Base-by-base conservation (phyloP, 2,797 vertebrate species). In the Acanthis flammea region DNA sequence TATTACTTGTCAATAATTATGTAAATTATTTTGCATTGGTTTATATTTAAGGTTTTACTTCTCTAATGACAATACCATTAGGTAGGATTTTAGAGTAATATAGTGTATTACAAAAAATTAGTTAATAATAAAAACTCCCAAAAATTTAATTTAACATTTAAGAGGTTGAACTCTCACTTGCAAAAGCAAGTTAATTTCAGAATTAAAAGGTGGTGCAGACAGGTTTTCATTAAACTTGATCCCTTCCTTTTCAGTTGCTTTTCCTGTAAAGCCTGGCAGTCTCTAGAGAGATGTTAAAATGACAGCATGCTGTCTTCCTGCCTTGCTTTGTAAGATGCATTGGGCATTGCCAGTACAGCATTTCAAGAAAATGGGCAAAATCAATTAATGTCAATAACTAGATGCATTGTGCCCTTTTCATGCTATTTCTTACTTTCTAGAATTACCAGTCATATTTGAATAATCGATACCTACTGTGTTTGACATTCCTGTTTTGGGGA, bases 221-320 rank as follows among this genome's bases (percentile, higher is more conserved):
- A 39, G 16, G 54, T 85, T 95, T 90, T 90, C 42, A 80, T 86
- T 31, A 82, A 73, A 81, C 55, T 35, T 72, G 25, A 75, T 90
- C 74, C 57, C 60, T 30, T 95, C 30, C 62, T 92, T 95, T 90
- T 79, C 45, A 80, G 35, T 82, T 96, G 19, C 31, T 94, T 88
- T 67, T 66, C 50, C 50, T 92, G 41, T 47, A 73, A 55, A 67
- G 37, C 75, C 57, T 90, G 42, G 66, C 53, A 87, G 35, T 89
- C 67, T 90, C 63, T 54, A 88, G 54, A 89, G 61, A 86, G 57
- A 27, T 78, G 82, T 70, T 84, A 82, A 47, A 67, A 53, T 79
- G 51, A 23, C 63, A 80, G 63, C 85, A 5, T 91, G 77, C 68
- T 74, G 60, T 72, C 84, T 93, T 85, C 51, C 55, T 79, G 54